Conservation (phyloP, 2,888 invertebrate species). For the Eupithecia tripunctaria region DNA sequence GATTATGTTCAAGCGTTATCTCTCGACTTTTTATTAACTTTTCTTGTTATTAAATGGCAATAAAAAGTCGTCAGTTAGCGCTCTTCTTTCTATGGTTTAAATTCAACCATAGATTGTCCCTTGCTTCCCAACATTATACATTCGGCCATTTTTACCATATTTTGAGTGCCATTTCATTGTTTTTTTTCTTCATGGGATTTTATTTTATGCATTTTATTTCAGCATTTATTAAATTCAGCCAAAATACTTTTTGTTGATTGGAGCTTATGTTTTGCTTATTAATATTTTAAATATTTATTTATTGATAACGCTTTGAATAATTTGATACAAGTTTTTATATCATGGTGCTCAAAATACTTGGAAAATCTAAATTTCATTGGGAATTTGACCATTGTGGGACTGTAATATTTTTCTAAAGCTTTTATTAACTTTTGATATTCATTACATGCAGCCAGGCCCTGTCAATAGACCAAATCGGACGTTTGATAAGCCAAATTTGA, state of each 20-base stretch:
- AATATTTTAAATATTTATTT: not conserved
- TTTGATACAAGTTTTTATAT: not conserved
- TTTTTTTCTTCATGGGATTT: not conserved
- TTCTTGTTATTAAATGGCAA: not conserved
- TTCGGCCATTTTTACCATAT: conserved; percentile 17
- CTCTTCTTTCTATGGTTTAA: conserved; percentile 12
- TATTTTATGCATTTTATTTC: not conserved
- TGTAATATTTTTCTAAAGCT: not conserved
- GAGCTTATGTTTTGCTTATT: not conserved
- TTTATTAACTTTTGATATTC: conserved; percentile 3
- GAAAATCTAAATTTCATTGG: conserved; percentile 4
- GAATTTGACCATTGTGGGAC: not conserved
- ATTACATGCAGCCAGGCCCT: conserved; percentile 4
- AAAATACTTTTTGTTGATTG: not conserved
- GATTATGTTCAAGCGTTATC: not conserved
- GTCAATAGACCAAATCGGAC: not conserved
- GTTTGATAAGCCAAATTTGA: not conserved
- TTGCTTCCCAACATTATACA: conserved; percentile 17
- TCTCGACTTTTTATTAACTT: conserved; percentile 1
- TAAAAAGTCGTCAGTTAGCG: not conserved
- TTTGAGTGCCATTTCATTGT: conserved; percentile 16
- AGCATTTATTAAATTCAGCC: not conserved
- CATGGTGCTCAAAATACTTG: conserved; percentile 8
- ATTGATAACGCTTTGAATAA: not conserved
- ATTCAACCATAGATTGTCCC: conserved; percentile 11